Evolutionary conservation across 2,888 invertebrate genomes (phyloP).

Genomic region (Pyrochroa serraticornis): DNA sequence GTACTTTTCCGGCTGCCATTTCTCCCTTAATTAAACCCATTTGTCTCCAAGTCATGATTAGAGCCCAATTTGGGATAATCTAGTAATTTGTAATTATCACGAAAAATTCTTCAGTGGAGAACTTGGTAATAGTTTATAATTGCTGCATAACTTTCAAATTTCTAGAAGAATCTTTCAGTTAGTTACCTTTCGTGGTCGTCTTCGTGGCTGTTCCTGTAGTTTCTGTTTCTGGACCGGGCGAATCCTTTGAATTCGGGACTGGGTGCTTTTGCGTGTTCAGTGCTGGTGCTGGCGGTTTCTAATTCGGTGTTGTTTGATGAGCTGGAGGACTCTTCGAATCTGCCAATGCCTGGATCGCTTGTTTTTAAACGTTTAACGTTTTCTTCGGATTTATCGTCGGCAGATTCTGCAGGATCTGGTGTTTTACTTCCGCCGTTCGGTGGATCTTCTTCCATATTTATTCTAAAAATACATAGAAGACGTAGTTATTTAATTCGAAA

Average conservation of each 20-base stretch:
- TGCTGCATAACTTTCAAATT: too few relatives aligned
- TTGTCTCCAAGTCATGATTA: too few relatives aligned
- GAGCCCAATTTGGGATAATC: too few relatives aligned
- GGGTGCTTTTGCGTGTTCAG: constrained; percentile 25
- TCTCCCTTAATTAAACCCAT: too few relatives aligned
- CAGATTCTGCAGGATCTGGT: not conserved
- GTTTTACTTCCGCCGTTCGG: constrained; percentile 21
- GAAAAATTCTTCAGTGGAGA: too few relatives aligned
- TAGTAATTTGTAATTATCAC: too few relatives aligned
- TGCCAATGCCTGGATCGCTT: constrained; percentile 32
- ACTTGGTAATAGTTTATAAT: too few relatives aligned
- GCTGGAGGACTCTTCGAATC: constrained; percentile 42
- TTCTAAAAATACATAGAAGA: constrained; percentile 40
- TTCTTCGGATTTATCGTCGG: constrained; percentile 27
- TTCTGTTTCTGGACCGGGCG: constrained; percentile 41
- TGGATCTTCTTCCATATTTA: constrained; percentile 46
- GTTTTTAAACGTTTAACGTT: constrained; percentile 49
- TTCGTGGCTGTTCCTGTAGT: constrained; percentile 41
- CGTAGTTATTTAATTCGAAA: constrained; percentile 29
- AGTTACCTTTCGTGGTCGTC: constrained; percentile 38
- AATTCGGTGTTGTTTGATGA: constrained; percentile 41
- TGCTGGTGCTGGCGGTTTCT: constrained; percentile 45
- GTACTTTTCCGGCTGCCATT: too few relatives aligned
- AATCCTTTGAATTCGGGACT: constrained; percentile 36
- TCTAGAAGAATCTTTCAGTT: not conserved